Evolutionary conservation across 2,797 vertebrate species (phyloP), one percentile per base, ranked within the genome.

Genomic region (Alauda arvensis): DNA sequence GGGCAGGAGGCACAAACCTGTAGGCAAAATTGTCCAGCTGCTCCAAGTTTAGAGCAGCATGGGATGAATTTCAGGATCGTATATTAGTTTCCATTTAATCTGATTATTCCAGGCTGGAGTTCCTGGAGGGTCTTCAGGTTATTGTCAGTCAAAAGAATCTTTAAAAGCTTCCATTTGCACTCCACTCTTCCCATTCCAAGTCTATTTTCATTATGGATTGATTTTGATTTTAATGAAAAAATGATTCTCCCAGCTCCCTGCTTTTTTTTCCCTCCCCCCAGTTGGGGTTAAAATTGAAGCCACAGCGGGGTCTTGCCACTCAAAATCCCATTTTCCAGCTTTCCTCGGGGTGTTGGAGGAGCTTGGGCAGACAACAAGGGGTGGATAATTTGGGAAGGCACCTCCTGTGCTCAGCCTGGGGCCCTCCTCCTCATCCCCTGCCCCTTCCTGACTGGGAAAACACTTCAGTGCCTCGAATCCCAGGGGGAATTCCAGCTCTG

Each of bases 111-210:
- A 80, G 72, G 61, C 91, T 94, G 93, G 33, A 86, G 89, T 95
- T 95, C 94, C 93, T 94, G 93, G 93, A 95, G 92, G 93, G 90
- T 95, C 94, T 93, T 88, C 94, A 91, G 91, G 94, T 95, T 94
- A 85, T 93, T 93, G 94, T 95, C 93, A 95, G 85, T 94, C 93
- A 94, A 94, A 92, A 87, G 86, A 68, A 77, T 80, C 86, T 82
- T 91, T 94, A 89, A 95, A 91, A 93, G 93, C 88, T 95, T 94
- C 89, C 91, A 94, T 85, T 94, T 89, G 91, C 88, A 37, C 88
- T 91, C 62, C 24, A 3, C 81, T 91, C 92, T 92, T 80, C 91
- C 88, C 92, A 76, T 91, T 91, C 74, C 46, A 57, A 72, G 76
- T 77, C 89, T 89, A 48, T 93, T 92, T 94, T 93, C 89, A 75